Conservation (phyloP, 92 coral and sea anemone genomes). For the Blastomussa wellsi region DNA sequence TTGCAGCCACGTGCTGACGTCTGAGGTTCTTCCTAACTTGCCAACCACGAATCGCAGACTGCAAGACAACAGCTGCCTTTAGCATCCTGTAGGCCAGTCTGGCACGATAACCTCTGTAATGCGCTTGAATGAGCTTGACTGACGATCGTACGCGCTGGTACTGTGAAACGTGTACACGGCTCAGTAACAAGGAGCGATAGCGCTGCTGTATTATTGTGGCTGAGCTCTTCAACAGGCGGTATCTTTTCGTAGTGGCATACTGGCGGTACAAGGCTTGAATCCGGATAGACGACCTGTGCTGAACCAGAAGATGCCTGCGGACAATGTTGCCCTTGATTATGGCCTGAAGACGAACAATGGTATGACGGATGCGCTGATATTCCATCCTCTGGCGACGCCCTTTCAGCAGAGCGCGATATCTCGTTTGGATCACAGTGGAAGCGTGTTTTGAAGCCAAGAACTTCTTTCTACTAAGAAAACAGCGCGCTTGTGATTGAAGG, state of each 20-base stretch:
- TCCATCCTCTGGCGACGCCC: conserved; percentile 48
- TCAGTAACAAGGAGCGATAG: conserved; percentile 58
- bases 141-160: conserved; percentile 47
- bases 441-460: conserved; percentile 49
- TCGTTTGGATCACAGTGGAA: conserved; percentile 53
- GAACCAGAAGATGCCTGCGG: conserved; percentile 38
- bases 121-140: conserved; percentile 43
- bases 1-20: conserved; percentile 51
- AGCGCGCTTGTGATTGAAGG: conserved; percentile 63
- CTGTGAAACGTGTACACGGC: conserved; percentile 43
- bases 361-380: conserved; percentile 46
- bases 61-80: conserved; percentile 69
- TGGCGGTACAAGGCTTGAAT: conserved; percentile 64
- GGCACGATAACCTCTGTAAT: conserved; percentile 63
- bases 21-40: conserved; percentile 52
- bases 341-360: conserved; percentile 68
- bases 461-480: conserved; percentile 46
- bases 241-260: conserved; percentile 32
- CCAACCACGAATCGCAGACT: conserved; percentile 74
- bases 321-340: conserved; percentile 48
- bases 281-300: conserved; percentile 49
- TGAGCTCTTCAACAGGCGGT: conserved; percentile 48
- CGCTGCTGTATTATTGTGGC: conserved; percentile 63
- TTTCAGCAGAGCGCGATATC: conserved; percentile 65
- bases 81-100: conserved; percentile 38